Evolutionary conservation across 1,140 invertebrate genomes (phyloP).

Genomic region (Heliconius congener): DNA sequence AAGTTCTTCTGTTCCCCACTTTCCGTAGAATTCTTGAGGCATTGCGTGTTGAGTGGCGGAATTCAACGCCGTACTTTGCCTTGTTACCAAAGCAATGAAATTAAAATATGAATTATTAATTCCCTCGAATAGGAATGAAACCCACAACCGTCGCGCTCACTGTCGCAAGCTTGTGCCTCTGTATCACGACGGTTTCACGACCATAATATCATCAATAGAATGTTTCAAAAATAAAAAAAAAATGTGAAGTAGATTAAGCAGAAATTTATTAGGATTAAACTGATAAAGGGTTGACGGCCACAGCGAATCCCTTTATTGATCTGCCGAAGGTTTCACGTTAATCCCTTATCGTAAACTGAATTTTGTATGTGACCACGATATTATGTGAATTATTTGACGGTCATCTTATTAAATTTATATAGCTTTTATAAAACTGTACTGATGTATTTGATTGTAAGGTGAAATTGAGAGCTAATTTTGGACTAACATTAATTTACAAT

Average conservation of each 20-base stretch:
- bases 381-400: conserved; percentile 35
- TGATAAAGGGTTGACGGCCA: conserved; percentile 41
- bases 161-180: too few relatives aligned
- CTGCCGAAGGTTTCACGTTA: conserved; percentile 32
- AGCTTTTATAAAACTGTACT: not conserved
- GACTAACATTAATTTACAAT: too few relatives aligned
- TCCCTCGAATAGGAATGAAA: too few relatives aligned
- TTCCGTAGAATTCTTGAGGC: too few relatives aligned
- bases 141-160: too few relatives aligned
- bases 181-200: too few relatives aligned
- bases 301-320: conserved; percentile 37
- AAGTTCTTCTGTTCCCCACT: too few relatives aligned
- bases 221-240: conserved; percentile 17
- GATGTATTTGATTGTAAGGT: not conserved
- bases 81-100: too few relatives aligned
- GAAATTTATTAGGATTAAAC: conserved; percentile 37
- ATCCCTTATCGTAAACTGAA: conserved; percentile 38
- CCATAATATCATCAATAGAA: not conserved
- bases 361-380: conserved; percentile 36
- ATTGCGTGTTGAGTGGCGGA: too few relatives aligned
- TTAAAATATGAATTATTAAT: too few relatives aligned
- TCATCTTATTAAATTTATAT: conserved; percentile 33
- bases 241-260: conserved; percentile 28
- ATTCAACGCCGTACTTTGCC: too few relatives aligned
- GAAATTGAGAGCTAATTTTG: too few relatives aligned